Evolutionary conservation across 1,140 invertebrate genomes (phyloP).

Genomic region (Penaeus chinensis): DNA sequence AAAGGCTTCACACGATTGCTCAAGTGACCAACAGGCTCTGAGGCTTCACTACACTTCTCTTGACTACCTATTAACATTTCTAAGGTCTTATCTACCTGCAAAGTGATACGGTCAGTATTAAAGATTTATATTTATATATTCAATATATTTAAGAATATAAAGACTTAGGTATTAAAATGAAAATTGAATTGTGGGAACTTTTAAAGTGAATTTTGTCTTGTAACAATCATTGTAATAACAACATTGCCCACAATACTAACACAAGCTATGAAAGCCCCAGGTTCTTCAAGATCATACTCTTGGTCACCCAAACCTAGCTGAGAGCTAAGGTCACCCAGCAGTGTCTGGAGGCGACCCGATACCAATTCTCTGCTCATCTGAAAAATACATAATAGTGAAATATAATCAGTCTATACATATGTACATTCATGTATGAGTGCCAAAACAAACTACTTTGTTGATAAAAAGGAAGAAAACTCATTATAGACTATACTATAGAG

Average conservation of each 20-base stretch:
- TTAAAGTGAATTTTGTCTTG: background rate
- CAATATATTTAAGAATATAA: no score
- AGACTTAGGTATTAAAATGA: background rate
- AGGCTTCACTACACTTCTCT: constrained; percentile 8
- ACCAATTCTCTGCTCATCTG: constrained; percentile 32
- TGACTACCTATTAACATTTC: constrained; percentile 1
- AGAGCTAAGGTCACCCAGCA: background rate
- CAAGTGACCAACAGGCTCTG: background rate
- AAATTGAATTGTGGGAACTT: background rate
- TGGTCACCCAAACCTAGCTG: background rate
- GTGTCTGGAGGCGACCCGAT: constrained; percentile 4
- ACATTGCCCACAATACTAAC: background rate
- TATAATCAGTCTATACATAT: no score
- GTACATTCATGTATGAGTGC: no score
- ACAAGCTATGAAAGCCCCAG: constrained; percentile 27
- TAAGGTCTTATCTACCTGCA: constrained; percentile 31
- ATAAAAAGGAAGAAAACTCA: no score
- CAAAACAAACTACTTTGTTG: no score
- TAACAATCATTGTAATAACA: no score
- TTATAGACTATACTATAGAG: no score
- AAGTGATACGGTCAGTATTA: background rate
- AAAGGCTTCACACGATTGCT: constrained; percentile 15
- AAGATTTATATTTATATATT: no score
- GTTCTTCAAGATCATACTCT: constrained; percentile 17
- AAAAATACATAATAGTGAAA: no score